These are phyloP conservation scores for Tarsius wallacei DNA, from an alignment of 2,797 vertebrate species.

Conservation along the genomic window DNA sequence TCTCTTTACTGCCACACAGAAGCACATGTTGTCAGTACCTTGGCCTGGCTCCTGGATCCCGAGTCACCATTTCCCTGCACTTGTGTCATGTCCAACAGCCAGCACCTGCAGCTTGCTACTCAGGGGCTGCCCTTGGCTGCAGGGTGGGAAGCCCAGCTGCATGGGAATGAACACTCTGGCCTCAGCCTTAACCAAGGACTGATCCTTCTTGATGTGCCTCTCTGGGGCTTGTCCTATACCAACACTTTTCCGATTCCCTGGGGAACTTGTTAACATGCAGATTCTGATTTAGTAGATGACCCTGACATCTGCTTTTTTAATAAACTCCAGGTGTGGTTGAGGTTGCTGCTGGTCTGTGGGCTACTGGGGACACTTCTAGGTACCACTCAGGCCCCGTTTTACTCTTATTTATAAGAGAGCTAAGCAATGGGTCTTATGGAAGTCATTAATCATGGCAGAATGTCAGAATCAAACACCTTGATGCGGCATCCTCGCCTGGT, in stretches of 20 bases:
- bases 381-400: too few relatives aligned
- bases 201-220: neutral
- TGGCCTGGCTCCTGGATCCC: fast-evolving
- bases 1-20: neutral
- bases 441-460: too few relatives aligned
- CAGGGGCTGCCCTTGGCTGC: neutral
- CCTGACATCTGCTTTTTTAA: neutral
- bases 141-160: neutral
- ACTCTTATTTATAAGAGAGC: too few relatives aligned
- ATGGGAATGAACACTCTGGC: fast-evolving
- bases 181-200: neutral
- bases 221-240: neutral
- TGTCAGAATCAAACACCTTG: neutral
- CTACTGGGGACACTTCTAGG: too few relatives aligned
- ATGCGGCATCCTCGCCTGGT: neutral
- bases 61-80: neutral
- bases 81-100: neutral
- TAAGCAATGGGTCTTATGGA: too few relatives aligned
- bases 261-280: constrained; percentile 32
- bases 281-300: neutral
- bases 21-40: too few relatives aligned
- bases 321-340: too few relatives aligned
- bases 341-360: neutral
- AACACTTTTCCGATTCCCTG: neutral
- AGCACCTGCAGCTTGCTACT: neutral